Base-by-base conservation (phyloP, 2,888 invertebrate species). In the Agapetus fuscipes region DNA sequence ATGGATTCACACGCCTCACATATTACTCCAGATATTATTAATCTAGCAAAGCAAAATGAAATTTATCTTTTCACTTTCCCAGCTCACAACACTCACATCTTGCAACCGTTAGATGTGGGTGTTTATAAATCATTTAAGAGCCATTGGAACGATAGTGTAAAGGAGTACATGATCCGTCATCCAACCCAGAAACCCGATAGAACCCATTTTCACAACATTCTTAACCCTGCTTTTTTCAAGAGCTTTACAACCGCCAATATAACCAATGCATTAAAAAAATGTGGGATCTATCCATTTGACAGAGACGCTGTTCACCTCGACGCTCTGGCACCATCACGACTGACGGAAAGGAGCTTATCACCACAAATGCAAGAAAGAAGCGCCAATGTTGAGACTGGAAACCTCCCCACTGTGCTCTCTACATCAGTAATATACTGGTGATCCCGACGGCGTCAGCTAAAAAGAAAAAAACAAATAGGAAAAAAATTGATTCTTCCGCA, bases 1-100 rank as follows among this genome's bases (percentile, higher is more conserved):
- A 41, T 44, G 33, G 41, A 44, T 37, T 43, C 37, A 17, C 41
- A 44, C 41, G 32, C 31, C 13, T 24, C 37, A 17, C 37, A 44
- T 26, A 16, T 44, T n/a, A 27, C 29, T 13, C 29, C 40, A 16
- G 20, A 41, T 11, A 28, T 41, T 3, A 17, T 43, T 28, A 14
- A 29, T 13, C 27, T 43, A 16, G 39, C 39, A 12, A 41, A 16
- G 32, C n/a, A 41, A 16, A 28, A 34, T 29, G 20, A 34, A n/a
- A 33, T 43, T n/a, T 29, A 31, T 11, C 26, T 43, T 14, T 34
- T 43, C 13, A 43, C 43, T 3, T 35, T 43, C 16, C 43, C 36
- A 12, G 20, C 43, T 29, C 43, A 40, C 27, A 30, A 17, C 15
- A 41, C 17, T 14, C 43, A 35, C 17, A 12, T 35, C 14, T 35